phyloP scores from a whole-genome alignment of 2,797 vertebrate species.

The Gymnocypris eckloni region DNA sequence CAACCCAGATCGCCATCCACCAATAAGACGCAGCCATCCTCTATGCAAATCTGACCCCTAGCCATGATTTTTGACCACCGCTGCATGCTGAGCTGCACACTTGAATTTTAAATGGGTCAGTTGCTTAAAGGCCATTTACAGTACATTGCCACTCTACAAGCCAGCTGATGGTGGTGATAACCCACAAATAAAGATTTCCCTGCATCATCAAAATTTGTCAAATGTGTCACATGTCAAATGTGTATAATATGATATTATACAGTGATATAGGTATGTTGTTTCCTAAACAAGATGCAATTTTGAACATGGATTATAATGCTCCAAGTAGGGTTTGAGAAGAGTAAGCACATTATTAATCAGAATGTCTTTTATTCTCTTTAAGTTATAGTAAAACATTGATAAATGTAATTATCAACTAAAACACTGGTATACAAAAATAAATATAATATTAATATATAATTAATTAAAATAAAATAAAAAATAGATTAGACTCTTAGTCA shows the following conservation, averaged over 20 bases:
- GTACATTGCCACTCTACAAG: constrained; percentile 20
- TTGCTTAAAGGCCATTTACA: constrained; percentile 27
- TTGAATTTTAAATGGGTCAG: constrained; percentile 46
- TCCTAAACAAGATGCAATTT: background rate
- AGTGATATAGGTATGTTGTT: background rate
- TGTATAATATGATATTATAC: background rate
- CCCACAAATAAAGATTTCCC: constrained; percentile 18
- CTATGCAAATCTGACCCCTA: constrained; percentile 22
- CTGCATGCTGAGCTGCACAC: constrained; percentile 14
- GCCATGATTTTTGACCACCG: constrained; percentile 5
- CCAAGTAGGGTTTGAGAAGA: background rate
- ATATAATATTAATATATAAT: background rate
- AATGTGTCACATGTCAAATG: constrained; percentile 12
- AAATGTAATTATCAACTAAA: background rate
- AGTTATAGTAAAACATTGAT: background rate
- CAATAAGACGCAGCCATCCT: constrained; percentile 32
- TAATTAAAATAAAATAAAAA: background rate
- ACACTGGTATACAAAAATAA: background rate
- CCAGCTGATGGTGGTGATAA: constrained; percentile 22
- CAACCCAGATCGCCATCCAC: constrained; percentile 60
- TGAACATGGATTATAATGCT: too few species aligned
- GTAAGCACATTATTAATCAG: background rate
- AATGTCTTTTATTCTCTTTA: background rate
- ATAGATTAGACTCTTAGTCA: constrained; percentile 42
- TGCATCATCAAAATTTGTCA: constrained; percentile 28